Evolutionary conservation across 1,140 invertebrate genomes (phyloP), one percentile per base, ranked within the genome.

Genomic region (Cyphomyrmex costatus): DNA sequence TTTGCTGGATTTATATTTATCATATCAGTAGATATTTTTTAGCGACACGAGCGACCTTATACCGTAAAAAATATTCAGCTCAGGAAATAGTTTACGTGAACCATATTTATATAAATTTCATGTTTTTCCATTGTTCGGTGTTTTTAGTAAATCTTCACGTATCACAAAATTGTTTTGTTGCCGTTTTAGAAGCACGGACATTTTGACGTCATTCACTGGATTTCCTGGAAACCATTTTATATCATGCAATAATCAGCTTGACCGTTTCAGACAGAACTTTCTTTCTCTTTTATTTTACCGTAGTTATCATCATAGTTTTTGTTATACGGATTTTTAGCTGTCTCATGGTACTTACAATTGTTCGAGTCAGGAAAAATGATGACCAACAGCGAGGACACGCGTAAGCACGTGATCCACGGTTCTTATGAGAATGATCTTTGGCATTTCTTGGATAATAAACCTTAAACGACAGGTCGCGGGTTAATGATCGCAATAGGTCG

Each of bases 281-380:
- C 14, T 63, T 1, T 71, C 12, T 21, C 10, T 7, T 14, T 21
- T 19, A 24, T 24, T 19, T 53, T 14, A 3, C 12, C 21, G 19
- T 46, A 49, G 24, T 46, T n/a, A 80, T 27, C 19, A 12, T 3
- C 6, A 2, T 7, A 16, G n/a, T 27, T 73, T 73, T 73, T 61
- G 46, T 82, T 36, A n/a, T n/a, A 49, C 36, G 53, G 6, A 60
- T 60, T 0, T 46, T 73, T 4, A 58, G 58, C 6, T 36, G 24
- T 36, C 27, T 24, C 49, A 42, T 24, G 1, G 36, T 8, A 10
- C 1, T 56, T 70, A 70, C 78, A 12, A 16, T 8, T 14, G 42
- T 71, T 21, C 21, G 79, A 82, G 19, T 82, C 79, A 14, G 10
- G 24, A 5, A 27, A 68, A 24, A 73, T 46, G 21, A 82, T 30